phyloP scores from a whole-genome alignment of 2,797 vertebrate species.

The Halcyon badia region DNA sequence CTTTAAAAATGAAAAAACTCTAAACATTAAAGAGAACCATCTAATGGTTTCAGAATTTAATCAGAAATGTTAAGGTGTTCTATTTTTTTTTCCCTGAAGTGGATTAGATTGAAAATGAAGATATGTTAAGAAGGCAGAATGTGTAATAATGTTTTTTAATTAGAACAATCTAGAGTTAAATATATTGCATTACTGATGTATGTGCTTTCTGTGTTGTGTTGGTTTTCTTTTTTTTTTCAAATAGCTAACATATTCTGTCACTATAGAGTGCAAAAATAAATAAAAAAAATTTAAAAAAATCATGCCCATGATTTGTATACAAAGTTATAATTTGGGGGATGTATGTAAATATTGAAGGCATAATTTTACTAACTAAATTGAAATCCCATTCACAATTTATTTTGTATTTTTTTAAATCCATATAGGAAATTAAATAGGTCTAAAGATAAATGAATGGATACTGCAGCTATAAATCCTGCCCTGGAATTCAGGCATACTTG shows the following conservation, averaged over 20 bases:
- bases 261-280: not conserved
- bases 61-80: constrained; percentile 28
- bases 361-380: not conserved
- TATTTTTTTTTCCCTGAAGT: not conserved
- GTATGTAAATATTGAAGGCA: not conserved
- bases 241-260: not conserved
- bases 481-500: not conserved
- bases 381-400: not conserved
- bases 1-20: not conserved
- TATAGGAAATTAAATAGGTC: not conserved
- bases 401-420: not conserved
- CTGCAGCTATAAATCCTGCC: not conserved
- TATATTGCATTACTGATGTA: not conserved
- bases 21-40: not conserved
- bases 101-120: constrained; percentile 4
- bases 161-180: not conserved
- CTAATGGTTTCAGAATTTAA: not conserved
- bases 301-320: rapidly evolving
- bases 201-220: not conserved
- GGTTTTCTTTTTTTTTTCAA: not conserved
- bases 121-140: not conserved
- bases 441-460: not conserved
- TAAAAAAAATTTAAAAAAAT: no score
- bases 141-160: not conserved
- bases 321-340: not conserved